Percentiles rank a stretch among this genome's conserved stretches.
Conservation (phyloP, 2,888 invertebrate genomes). For the Lypha dubia region DNA sequence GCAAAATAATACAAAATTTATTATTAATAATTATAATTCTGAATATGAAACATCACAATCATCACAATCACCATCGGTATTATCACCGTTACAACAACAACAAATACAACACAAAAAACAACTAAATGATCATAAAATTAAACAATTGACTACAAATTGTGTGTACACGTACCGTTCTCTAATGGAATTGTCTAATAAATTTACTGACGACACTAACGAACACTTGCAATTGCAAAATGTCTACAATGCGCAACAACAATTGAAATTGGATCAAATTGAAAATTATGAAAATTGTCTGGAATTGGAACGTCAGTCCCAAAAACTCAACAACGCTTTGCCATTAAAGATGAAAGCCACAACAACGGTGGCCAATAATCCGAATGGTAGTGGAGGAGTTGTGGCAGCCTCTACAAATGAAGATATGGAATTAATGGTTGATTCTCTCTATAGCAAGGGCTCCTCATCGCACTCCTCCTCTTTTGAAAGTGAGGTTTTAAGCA, state of each 20-base stretch:
- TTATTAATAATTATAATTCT: constrained; percentile 80
- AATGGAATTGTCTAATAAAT: constrained; percentile 59
- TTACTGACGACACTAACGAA: constrained; percentile 72
- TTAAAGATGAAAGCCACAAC: constrained; percentile 38
- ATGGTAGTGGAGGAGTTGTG: constrained; percentile 57
- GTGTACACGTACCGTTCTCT: constrained; percentile 50
- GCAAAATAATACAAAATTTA: constrained; percentile 75
- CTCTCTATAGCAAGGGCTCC: constrained; percentile 79
- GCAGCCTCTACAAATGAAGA: constrained; percentile 43
- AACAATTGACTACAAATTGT: constrained; percentile 66
- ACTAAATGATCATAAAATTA: constrained; percentile 71
- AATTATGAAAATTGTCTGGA: constrained; percentile 80
- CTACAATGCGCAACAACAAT: constrained; percentile 81
- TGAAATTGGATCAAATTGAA: constrained; percentile 82
- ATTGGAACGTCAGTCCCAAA: constrained; percentile 77
- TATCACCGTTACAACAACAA: constrained; percentile 72
- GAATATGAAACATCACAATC: constrained; percentile 73
- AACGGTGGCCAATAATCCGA: constrained; percentile 67
- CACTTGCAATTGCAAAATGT: constrained; percentile 79
- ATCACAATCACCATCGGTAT: constrained; percentile 74
- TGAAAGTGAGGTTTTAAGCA: constrained; percentile 80
- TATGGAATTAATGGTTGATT: constrained; percentile 68
- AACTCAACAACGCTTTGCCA: constrained; percentile 64
- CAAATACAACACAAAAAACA: constrained; percentile 67
- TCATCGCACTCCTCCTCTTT: constrained; percentile 78